Percentiles rank a stretch among this genome's conserved stretches.
Evolutionary conservation across 1,140 invertebrate genomes (phyloP).

Genomic region (Himalopsyche phryganea): DNA sequence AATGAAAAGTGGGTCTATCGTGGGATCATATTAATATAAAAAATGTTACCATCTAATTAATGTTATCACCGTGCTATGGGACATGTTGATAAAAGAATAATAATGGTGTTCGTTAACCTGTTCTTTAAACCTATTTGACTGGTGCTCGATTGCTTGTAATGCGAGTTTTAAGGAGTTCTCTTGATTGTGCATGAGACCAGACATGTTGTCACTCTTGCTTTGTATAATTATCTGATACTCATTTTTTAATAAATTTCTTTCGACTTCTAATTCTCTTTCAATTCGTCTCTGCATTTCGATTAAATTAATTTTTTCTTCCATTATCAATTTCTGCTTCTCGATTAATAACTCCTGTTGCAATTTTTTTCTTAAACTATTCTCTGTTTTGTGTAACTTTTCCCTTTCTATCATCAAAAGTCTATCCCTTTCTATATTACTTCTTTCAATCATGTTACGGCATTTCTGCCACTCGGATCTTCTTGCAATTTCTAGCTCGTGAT

Average conservation of each 20-base stretch:
- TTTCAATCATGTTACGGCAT: conserved; percentile 18
- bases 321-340: conserved; percentile 13
- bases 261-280: conserved; percentile 21
- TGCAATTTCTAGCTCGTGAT: conserved; percentile 27
- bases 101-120: too few species aligned
- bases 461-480: conserved; percentile 23
- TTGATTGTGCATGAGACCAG: conserved; percentile 1
- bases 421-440: conserved; percentile 15
- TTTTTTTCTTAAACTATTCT: conserved; percentile 11
- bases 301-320: conserved; percentile 12
- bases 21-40: too few species aligned
- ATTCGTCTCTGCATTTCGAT: conserved; percentile 21
- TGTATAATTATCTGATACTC: conserved; percentile 18
- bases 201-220: conserved; percentile 3
- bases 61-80: too few species aligned
- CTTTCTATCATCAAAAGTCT: conserved; percentile 14
- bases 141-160: conserved; percentile 3
- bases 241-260: conserved; percentile 23
- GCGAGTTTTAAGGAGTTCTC: conserved; percentile 5
- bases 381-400: conserved; percentile 17
- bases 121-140: conserved; percentile 12
- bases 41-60: too few species aligned
- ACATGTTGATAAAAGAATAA: too few species aligned
- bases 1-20: too few species aligned
- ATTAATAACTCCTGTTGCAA: conserved; percentile 19